These are phyloP conservation scores for Lomographa bimaculata DNA, from an alignment of 2,888 invertebrate genomes.

Conservation along the genomic window DNA sequence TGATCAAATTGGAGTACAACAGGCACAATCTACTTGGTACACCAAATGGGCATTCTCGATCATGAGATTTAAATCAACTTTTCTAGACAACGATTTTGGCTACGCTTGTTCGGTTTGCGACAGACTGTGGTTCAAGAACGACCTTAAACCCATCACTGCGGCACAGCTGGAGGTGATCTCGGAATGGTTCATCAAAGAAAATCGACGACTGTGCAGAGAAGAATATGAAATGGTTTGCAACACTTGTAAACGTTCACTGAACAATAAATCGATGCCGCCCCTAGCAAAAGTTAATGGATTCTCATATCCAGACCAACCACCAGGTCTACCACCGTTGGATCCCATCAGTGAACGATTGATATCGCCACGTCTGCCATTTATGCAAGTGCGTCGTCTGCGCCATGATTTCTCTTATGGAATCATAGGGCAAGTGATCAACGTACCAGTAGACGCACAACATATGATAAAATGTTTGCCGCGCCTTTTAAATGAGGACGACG, in stretches of 20 bases:
- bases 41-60: conserved; percentile 45
- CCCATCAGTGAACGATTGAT: conserved; percentile 48
- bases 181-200: conserved; percentile 37
- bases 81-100: conserved; percentile 48
- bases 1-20: conserved; percentile 11
- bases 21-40: conserved; percentile 38
- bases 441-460: conserved; percentile 46
- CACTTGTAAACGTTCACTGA: conserved; percentile 40
- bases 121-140: conserved; percentile 51
- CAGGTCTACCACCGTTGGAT: conserved; percentile 44
- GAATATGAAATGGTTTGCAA: conserved; percentile 39
- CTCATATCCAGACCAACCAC: conserved; percentile 46
- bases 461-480: conserved; percentile 51
- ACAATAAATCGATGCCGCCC: conserved; percentile 36
- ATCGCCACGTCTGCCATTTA: conserved; percentile 49
- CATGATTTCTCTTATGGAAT: conserved; percentile 49
- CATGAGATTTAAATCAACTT: conserved; percentile 41
- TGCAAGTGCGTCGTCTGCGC: conserved; percentile 50
- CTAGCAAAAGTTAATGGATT: conserved; percentile 48
- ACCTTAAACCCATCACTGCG: conserved; percentile 48
- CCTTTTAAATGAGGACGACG: conserved; percentile 46
- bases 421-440: conserved; percentile 55
- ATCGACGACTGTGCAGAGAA: conserved; percentile 32
- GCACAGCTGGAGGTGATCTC: conserved; percentile 44
- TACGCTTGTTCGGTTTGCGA: conserved; percentile 49